These are phyloP conservation scores for Poliocrania exsul DNA, from an alignment of 2,797 vertebrate species.

Conservation along the genomic window DNA sequence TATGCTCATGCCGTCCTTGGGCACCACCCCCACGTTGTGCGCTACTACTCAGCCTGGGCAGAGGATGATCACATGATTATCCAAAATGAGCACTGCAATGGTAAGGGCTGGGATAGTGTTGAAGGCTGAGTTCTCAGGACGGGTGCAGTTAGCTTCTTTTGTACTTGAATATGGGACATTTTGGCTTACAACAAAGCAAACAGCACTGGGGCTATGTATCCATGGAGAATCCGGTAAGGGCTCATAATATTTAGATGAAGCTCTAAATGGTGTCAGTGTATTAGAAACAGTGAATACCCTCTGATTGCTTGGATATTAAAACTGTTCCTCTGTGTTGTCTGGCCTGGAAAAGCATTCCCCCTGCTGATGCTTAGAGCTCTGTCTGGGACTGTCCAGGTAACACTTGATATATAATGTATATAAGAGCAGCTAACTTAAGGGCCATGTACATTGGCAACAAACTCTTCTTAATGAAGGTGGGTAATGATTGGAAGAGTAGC, in stretches of 20 bases:
- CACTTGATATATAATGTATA: not conserved
- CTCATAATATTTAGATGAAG: not conserved
- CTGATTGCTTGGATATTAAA: not conserved
- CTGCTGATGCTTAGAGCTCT: not conserved
- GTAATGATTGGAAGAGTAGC: not conserved
- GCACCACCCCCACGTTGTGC: conserved; percentile 95
- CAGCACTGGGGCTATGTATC: not conserved
- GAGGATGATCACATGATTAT: conserved; percentile 96
- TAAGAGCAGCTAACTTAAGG: not conserved
- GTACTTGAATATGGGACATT: not conserved
- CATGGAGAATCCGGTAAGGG: not conserved
- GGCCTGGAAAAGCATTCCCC: not conserved
- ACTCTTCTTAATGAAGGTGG: not conserved
- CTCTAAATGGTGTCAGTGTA: not conserved
- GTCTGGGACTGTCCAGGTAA: not conserved
- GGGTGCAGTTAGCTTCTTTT: not conserved
- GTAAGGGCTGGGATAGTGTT: conserved; percentile 64
- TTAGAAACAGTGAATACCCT: not conserved
- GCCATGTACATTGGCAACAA: not conserved
- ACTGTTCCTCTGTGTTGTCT: not conserved
- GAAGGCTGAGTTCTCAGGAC: not conserved
- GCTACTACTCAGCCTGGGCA: conserved; percentile 96
- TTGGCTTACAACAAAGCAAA: not conserved
- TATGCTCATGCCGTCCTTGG: conserved; percentile 97
- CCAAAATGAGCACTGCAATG: conserved; percentile 97